Percentiles rank a stretch among this genome's conserved stretches.
Conservation (phyloP, 30 jellyfish, hydroid and myxozoan genomes). For the Mastigias papua region DNA sequence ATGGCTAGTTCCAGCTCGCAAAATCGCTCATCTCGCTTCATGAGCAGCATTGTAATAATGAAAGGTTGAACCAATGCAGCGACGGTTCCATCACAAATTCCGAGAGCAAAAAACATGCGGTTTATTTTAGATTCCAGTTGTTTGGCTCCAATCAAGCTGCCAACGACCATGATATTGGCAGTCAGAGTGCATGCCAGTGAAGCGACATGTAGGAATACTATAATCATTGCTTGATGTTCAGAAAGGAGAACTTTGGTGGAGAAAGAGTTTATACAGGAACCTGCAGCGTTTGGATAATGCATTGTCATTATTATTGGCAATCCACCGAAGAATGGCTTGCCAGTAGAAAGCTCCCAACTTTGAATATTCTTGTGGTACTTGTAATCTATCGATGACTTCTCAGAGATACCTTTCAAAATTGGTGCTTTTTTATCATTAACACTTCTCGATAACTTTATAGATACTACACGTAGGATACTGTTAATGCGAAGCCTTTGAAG, state of each 20-base stretch:
- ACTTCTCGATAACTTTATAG: too few species aligned
- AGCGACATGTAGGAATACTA: conserved; percentile 3
- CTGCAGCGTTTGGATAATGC: neutral
- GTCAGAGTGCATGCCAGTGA: conserved; percentile 21
- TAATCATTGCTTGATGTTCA: conserved; percentile 16
- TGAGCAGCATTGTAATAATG: conserved; percentile 6
- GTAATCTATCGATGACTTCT: too few species aligned
- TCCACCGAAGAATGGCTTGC: neutral
- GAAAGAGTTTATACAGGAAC: conserved; percentile 35
- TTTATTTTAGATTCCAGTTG: conserved; percentile 65
- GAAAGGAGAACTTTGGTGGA: conserved; percentile 35
- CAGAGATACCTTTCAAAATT: too few species aligned
- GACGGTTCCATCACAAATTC: conserved; percentile 46
- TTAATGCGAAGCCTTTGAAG: too few species aligned
- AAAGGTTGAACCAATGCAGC: conserved; percentile 64
- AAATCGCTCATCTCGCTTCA: conserved; percentile 1
- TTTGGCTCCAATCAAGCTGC: conserved; percentile 54
- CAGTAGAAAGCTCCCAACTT: neutral
- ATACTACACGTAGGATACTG: too few species aligned
- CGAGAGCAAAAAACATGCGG: conserved; percentile 71
- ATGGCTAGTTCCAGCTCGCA: conserved; percentile 59
- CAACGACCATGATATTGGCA: conserved; percentile 44
- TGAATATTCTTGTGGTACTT: too few species aligned
- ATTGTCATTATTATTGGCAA: neutral
- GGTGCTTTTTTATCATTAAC: too few species aligned